Conservation (phyloP, 2,113 vertebrate species). For the Sterna hirundo region DNA sequence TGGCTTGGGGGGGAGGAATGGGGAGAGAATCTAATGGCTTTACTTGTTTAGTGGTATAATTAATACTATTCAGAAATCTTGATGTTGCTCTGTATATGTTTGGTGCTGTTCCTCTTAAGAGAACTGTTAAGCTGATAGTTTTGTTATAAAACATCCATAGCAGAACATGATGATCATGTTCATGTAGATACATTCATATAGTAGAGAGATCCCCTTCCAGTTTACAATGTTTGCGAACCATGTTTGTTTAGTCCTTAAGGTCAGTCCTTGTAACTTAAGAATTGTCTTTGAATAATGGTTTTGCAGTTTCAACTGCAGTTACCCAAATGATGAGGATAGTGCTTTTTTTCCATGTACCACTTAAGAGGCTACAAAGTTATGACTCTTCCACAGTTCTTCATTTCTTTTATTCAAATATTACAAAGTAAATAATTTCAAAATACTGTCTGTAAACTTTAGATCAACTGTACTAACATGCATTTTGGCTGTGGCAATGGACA, state of each 20-base stretch:
- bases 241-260: not conserved
- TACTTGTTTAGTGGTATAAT: not conserved
- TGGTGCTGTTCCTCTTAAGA: not conserved
- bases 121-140: not conserved
- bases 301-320: not conserved
- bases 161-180: not conserved
- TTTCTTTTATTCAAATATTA: slow-evolving; percentile 14
- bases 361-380: not conserved
- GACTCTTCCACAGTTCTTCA: not conserved
- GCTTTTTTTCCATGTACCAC: not conserved
- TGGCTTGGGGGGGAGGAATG: not conserved
- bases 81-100: not conserved
- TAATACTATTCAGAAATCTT: not conserved
- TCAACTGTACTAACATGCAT: not conserved
- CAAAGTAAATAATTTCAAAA: not conserved
- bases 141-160: not conserved
- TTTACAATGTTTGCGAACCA: not conserved
- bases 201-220: not conserved
- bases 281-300: not conserved
- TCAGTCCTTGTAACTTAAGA: not conserved
- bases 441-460: not conserved
- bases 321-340: not conserved
- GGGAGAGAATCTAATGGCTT: not conserved
- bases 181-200: not conserved
- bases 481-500: not conserved